Evolutionary conservation across 2,797 vertebrate species (phyloP), one percentile per base, ranked within the genome.

Genomic region (Leptatherina wallacei): DNA sequence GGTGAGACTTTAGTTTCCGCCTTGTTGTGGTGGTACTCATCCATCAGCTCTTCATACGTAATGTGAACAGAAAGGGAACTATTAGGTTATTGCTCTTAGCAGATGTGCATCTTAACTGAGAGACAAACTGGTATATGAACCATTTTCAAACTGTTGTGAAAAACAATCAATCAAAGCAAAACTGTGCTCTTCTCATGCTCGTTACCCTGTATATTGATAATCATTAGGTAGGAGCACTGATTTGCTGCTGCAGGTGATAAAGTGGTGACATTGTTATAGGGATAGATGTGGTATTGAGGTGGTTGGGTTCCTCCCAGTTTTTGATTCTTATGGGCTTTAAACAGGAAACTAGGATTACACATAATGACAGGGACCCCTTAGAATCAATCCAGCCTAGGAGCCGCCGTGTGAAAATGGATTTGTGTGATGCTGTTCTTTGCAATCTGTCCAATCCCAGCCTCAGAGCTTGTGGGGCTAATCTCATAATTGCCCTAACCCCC

Each of bases 401-500:
- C 93, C 84, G 88, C 32, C 69, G 82, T 95, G 91, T 95, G 90
- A 89, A 94, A 96, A 94, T 91, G 93, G 78, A 92, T 95, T 87
- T 94, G 85, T 92, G 89, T 88, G 92, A 94, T 89, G 92, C 95
- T 93, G 90, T 94, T 95, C 90, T 94, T 94, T 95, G 89, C 95
- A 83, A 88, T 89, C 88, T 81, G 84, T 95, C 90, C 93, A 95
- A 95, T 94, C 86, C 90, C 89, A 73, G 92, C 89, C 93, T 93
- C 85, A 88, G 91, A 95, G 89, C 91, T 89, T 90, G 90, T 94
- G 85, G 83, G 91, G 88, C 94, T 96, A 96, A 96, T 96, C 96
- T 96, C 93, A 93, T 96, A 95, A 96, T 96, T 95, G 94, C 91
- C 82, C 93, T 90, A 94, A 92, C 91, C 92, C 92, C 94, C 89